phyloP scores from a whole-genome alignment of 30 jellyfish, hydroid and myxozoan genomes.

The Catostylus mosaicus region DNA sequence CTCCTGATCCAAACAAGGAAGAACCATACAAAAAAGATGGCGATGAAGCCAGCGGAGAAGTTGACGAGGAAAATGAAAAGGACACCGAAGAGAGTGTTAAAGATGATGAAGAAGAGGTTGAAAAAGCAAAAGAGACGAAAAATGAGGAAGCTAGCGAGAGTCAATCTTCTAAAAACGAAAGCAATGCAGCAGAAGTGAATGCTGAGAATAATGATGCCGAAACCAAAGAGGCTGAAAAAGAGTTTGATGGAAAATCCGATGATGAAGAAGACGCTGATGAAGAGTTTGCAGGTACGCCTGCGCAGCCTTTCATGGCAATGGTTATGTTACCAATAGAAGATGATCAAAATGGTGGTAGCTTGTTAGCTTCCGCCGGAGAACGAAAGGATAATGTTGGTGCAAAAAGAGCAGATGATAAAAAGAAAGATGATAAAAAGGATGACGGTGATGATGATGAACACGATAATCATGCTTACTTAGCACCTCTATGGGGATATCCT shows the following conservation, averaged over 20 bases:
- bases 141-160: no score
- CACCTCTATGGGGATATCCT: conserved; percentile 69
- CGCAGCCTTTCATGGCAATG: conserved; percentile 56
- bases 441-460: conserved; percentile 60
- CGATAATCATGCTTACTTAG: conserved; percentile 48
- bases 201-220: background rate
- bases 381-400: conserved; percentile 49
- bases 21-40: conserved; percentile 55
- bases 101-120: background rate
- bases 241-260: conserved; percentile 11
- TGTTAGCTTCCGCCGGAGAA: conserved; percentile 11
- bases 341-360: background rate
- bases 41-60: background rate
- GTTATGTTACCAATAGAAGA: conserved; percentile 42
- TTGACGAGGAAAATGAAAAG: background rate
- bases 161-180: no score
- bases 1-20: conserved; percentile 45
- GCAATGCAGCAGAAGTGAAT: background rate
- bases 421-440: conserved; percentile 36
- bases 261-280: conserved; percentile 22
- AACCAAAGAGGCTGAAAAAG: background rate
- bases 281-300: conserved; percentile 2
- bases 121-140: background rate
- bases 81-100: background rate
- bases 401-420: conserved; percentile 33